Percentiles rank a stretch among this genome's conserved stretches.
phyloP scores from a whole-genome alignment of 1,140 invertebrate genomes.

The Psilanteris sp. region DNA sequence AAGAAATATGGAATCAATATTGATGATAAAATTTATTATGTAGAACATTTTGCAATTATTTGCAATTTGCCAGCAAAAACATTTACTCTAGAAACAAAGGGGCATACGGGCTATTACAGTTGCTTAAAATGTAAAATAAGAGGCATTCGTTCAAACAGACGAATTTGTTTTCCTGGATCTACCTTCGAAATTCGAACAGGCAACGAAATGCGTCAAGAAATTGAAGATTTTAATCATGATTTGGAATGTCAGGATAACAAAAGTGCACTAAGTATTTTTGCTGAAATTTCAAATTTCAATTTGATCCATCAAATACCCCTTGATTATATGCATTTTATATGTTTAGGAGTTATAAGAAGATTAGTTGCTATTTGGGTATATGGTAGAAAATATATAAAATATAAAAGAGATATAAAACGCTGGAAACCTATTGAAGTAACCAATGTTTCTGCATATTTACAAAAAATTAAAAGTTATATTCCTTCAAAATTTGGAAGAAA shows the following conservation, averaged over 20 bases:
- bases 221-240: background rate
- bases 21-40: slow-evolving; percentile 33
- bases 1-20: slow-evolving; percentile 50
- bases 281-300: slow-evolving; percentile 53
- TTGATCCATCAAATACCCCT: slow-evolving; percentile 58
- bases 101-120: background rate
- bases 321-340: slow-evolving; percentile 69
- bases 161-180: slow-evolving; percentile 56
- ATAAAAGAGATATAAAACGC: slow-evolving; percentile 15
- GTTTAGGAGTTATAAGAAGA: slow-evolving; percentile 65
- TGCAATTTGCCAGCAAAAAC: slow-evolving; percentile 60
- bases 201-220: slow-evolving; percentile 19
- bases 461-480: background rate
- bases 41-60: slow-evolving; percentile 61
- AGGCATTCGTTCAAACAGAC: slow-evolving; percentile 47
- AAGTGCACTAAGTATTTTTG: slow-evolving; percentile 29
- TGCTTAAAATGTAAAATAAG: slow-evolving; percentile 69
- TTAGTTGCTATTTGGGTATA: slow-evolving; percentile 62
- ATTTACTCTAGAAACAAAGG: slow-evolving; percentile 53
- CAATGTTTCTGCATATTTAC: background rate
- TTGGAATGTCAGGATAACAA: slow-evolving; percentile 11
- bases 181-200: slow-evolving; percentile 35
- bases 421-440: slow-evolving; percentile 14
- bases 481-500: background rate
- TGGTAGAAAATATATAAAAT: slow-evolving; percentile 17